Percentiles rank a stretch among this genome's conserved stretches.
phyloP scores from a whole-genome alignment of 2,113 vertebrate species.

The Suricata suricatta region DNA sequence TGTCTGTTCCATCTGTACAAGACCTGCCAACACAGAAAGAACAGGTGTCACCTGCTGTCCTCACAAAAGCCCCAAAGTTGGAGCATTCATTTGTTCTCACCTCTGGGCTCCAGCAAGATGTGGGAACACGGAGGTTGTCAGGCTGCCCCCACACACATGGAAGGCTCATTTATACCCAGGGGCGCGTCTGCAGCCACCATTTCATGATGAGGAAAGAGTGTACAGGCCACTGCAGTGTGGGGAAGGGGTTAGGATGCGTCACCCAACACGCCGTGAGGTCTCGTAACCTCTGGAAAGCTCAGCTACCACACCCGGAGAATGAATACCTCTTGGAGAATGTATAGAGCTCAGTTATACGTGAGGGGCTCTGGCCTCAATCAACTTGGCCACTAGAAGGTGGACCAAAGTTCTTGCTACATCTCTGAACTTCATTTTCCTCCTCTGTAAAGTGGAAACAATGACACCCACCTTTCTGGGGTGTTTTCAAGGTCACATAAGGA shows the following conservation, averaged over 20 bases:
- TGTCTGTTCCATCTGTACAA: constrained; percentile 94
- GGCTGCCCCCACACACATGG: not conserved
- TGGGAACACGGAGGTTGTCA: not conserved
- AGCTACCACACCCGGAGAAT: not conserved
- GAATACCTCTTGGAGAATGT: not conserved
- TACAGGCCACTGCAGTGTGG: not conserved
- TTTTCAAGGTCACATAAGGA: not conserved
- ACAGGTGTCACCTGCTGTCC: not conserved
- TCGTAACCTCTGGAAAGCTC: not conserved
- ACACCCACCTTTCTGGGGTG: not conserved
- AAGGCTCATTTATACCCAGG: not conserved
- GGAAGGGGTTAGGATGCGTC: accelerated
- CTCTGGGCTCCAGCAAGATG: not conserved
- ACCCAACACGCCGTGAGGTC: accelerated
- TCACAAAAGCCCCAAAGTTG: accelerated
- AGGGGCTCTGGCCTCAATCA: not conserved
- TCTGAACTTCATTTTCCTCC: not conserved
- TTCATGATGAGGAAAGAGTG: not conserved
- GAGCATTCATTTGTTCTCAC: not conserved
- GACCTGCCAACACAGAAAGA: constrained; percentile 85
- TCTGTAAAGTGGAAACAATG: not conserved
- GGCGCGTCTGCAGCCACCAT: not conserved
- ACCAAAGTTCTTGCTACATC: not conserved
- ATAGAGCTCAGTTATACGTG: not conserved
- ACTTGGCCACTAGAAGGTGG: not conserved